phyloP scores from a whole-genome alignment of 2,113 vertebrate species.

The Coregonus clupeaformis region DNA sequence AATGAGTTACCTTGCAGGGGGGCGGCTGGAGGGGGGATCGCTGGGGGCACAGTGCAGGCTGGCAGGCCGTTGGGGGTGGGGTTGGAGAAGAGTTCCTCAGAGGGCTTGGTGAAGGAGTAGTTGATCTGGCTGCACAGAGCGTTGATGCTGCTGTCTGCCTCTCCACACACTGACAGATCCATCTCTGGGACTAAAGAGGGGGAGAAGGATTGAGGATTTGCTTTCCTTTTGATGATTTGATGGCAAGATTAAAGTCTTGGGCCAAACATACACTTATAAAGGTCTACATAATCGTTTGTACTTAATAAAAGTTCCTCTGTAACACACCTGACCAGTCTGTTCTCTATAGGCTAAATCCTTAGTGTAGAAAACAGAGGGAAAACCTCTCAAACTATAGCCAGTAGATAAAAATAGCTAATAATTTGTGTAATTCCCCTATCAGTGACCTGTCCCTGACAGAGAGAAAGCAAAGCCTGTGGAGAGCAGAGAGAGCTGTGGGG shows the following conservation, averaged over 20 bases:
- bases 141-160: constrained; percentile 78
- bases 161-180: constrained; percentile 72
- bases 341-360: no score
- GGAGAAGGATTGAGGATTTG: not conserved
- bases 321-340: no score
- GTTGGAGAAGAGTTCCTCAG: constrained; percentile 74
- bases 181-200: constrained; percentile 71
- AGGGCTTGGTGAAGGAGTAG: constrained; percentile 76
- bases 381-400: not conserved
- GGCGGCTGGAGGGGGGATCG: constrained; percentile 66
- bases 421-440: constrained; percentile 32
- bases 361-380: not conserved
- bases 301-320: no score
- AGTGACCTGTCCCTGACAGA: constrained; percentile 11
- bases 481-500: not conserved
- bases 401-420: constrained; percentile 49
- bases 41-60: constrained; percentile 45
- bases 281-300: no score
- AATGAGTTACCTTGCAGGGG: constrained; percentile 61
- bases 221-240: no score
- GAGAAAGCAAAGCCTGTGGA: not conserved
- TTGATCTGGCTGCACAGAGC: constrained; percentile 87
- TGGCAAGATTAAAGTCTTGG: not conserved
- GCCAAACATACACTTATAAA: no score
- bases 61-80: constrained; percentile 62